Evolutionary conservation across 2,797 vertebrate genomes (phyloP), one percentile per base, ranked within the genome.

Genomic region (Halcyon leucocephala): DNA sequence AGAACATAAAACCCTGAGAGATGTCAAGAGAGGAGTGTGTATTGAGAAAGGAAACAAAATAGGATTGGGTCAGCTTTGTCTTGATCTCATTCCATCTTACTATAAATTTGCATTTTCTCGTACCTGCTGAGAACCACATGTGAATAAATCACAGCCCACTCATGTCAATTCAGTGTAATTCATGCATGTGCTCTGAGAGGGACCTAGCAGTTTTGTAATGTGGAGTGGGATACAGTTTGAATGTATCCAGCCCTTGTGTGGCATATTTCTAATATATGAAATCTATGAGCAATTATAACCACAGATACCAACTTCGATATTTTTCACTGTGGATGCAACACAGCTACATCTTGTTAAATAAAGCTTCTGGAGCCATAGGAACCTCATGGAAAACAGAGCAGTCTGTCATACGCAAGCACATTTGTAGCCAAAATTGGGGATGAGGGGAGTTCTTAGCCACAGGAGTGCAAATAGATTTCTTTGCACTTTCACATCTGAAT

Each of bases 401-500:
- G 39, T 25, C n/a, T 55, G 57, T 14, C 82, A 42, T 12, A 61
- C 9, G 25, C 39, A 82, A 83, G 58, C 21, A 85, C 8, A 12
- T 7, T 18, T 39, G 33, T 14, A 48, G 61, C 10, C 48, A 54
- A 62, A 90, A 35, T 0, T 21, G 13, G 21, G 33, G 18, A 24
- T 48, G 12, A 57, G 7, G 18, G 39, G 24, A 16, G 7, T 29
- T 81, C 71, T 71, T 35, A 78, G 15, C 58, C 60, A 87, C 1
- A 1, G 57, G 69, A 86, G 22, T 14, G n/a, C 39, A 86, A 86
- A 84, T 0, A 78, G 55, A 79, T 83, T 82, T 86, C 77, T 90
- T 69, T 79, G 87, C 80, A 76, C 54, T 86, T 94, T 82, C 48
- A 4, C 91, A 91, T 91, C 93, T 91, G 42, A 86, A 81, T 66